A percentile compares a stretch with the other conserved stretches of the same genome.
Conservation (phyloP, 2,888 invertebrate genomes). For the Drosophila subquinaria region DNA sequence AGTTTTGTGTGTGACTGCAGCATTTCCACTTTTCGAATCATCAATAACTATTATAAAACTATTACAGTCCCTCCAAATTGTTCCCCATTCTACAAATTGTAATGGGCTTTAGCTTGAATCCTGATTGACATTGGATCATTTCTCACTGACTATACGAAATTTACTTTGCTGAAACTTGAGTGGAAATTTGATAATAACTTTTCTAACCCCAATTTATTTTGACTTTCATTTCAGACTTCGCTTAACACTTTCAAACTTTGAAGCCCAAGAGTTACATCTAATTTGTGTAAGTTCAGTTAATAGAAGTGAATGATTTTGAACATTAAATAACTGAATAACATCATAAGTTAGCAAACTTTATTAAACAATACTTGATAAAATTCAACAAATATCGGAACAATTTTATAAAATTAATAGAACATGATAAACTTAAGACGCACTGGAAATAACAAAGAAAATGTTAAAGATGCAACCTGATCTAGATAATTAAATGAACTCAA, state of each 20-base stretch:
- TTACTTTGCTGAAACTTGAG: neutral
- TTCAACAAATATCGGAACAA: too few species aligned
- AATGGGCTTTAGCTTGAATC: neutral
- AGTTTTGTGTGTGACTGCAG: neutral
- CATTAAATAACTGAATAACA: neutral
- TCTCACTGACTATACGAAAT: neutral
- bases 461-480: too few species aligned
- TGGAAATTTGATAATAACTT: neutral
- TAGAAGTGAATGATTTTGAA: neutral
- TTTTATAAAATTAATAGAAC: too few species aligned
- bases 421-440: too few species aligned
- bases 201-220: neutral
- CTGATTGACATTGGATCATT: conserved; percentile 3
- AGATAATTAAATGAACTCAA: too few species aligned
- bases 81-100: neutral
- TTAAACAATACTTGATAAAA: too few species aligned
- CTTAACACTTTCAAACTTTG: neutral
- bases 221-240: conserved; percentile 1
- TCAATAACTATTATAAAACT: conserved; percentile 32
- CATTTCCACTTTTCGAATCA: conserved; percentile 3
- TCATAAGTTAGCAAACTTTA: neutral
- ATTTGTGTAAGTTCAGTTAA: conserved; percentile 4
- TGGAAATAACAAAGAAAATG: too few species aligned
- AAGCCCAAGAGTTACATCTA: neutral
- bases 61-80: conserved; percentile 6